Evolutionary conservation across 2,888 invertebrate species (phyloP).

Genomic region (Cheilosia vulpina): DNA sequence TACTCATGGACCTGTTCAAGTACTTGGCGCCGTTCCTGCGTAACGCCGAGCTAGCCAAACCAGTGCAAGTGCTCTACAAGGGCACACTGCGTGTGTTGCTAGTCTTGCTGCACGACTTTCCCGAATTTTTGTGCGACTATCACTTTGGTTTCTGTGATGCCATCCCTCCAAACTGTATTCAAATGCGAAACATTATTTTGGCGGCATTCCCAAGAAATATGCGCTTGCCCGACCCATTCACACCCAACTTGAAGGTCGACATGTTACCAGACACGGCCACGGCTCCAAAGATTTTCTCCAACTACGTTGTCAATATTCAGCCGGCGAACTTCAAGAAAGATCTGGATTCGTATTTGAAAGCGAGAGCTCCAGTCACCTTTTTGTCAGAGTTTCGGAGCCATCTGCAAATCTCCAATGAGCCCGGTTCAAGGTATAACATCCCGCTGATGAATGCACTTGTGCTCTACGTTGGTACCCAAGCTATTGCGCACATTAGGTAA

Average conservation of each 20-base stretch:
- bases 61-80: conserved; percentile 97
- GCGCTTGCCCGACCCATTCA: conserved; percentile 99
- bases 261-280: conserved; percentile 94
- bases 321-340: conserved; percentile 96
- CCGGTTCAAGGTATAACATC: conserved; percentile 97
- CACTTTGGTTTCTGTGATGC: conserved; percentile 99
- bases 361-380: conserved; percentile 97
- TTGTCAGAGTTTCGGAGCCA: conserved; percentile 95
- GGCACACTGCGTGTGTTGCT: conserved; percentile 97
- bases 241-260: conserved; percentile 97
- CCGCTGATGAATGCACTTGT: conserved; percentile 98
- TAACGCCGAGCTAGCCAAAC: conserved; percentile 97
- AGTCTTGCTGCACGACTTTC: conserved; percentile 98
- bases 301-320: conserved; percentile 94
- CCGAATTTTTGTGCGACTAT: conserved; percentile 99
- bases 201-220: conserved; percentile 99
- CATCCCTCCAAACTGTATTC: conserved; percentile 99
- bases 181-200: conserved; percentile 98
- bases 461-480: conserved; percentile 98
- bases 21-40: conserved; percentile 98
- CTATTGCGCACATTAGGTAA: conserved; percentile 91
- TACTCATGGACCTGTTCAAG: conserved; percentile 97
- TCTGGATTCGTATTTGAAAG: conserved; percentile 97
- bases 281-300: conserved; percentile 95
- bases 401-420: conserved; percentile 93